Conservation (phyloP, 2,888 invertebrate genomes). For the Bugulina stolonifera region DNA sequence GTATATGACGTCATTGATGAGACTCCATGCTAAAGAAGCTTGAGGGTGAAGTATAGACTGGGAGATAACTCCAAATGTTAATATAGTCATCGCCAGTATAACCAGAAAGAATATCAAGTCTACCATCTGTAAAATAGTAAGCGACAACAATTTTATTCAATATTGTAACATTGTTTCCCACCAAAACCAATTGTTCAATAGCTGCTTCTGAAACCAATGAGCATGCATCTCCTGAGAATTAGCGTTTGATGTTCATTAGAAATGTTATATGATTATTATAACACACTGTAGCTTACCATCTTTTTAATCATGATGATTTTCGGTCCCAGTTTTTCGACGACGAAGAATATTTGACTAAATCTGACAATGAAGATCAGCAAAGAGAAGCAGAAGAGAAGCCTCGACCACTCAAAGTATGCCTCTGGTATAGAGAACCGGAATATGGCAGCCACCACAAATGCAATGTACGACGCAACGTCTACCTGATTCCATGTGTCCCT, state of each 20-base stretch:
- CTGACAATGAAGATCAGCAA: constrained; percentile 47
- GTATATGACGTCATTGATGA: constrained; percentile 48
- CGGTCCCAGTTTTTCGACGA: constrained; percentile 49
- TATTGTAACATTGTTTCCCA: no score
- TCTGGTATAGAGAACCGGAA: constrained; percentile 36
- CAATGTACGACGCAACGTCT: constrained; percentile 43
- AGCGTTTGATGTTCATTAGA: no score
- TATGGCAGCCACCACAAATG: constrained; percentile 43
- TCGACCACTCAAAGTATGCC: constrained; percentile 38
- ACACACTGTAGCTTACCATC: constrained; percentile 45
- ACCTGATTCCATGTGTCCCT: constrained; percentile 47
- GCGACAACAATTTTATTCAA: no score
- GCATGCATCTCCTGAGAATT: no score
- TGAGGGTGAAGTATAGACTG: constrained; percentile 52
- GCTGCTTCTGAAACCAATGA: no score
- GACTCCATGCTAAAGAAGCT: constrained; percentile 37
- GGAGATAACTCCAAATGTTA: constrained; percentile 53
- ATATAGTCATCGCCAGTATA: constrained; percentile 52
- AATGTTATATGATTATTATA: no score
- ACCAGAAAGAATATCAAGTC: constrained; percentile 48
- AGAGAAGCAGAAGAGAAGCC: constrained; percentile 45
- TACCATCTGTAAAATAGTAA: constrained; percentile 42
- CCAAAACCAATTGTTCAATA: no score
- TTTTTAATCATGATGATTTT: constrained; percentile 52
- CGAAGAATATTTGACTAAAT: constrained; percentile 49